Base-by-base conservation (phyloP, 1,140 invertebrate species). In the Phenacoccus solenopsis region DNA sequence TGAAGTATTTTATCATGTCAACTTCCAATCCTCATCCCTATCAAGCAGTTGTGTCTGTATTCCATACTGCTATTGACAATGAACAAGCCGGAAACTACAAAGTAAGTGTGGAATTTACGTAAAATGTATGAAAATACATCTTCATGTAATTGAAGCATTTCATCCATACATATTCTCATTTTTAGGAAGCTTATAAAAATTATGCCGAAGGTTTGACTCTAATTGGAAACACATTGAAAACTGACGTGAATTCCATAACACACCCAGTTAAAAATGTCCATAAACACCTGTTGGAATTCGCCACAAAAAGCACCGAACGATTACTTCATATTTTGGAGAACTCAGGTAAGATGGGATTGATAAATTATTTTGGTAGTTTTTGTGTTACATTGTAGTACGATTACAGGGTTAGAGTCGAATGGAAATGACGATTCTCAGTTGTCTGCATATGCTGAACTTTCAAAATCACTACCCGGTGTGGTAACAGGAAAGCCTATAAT, bases 281-380 rank as follows among this genome's bases (percentile, higher is more conserved):
- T 24, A 64, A 64, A 64, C 59, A 64, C 25, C 9, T 64, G 59
- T 64, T 64, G 59, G 59, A 64, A 64, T 64, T 64, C 16, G 59
- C 59, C 25, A 64, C 12, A 16, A 64, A 64, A 64, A 64, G 59
- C 16, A 64, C 59, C 16, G 59, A 64, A 5, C 12, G 59, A 25
- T 25, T 64, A 64, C 59, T 64, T 4, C 21, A 24, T 24, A 25
- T 64, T 25, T 64, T 64, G 16, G 59, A 49, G 16, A 49, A 49
- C 3, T 49, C 38, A 16, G 38, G 38, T 49, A 49, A 49, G 20
- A 9, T n/a, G n/a, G n/a, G n/a, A n/a, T n/a, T n/a, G n/a, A n/a
- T n/a, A n/a, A n/a, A n/a, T n/a, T n/a, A n/a, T n/a, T n/a, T n/a
- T n/a, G n/a, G n/a, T n/a, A n/a, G n/a, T n/a, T n/a, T n/a, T n/a